Evolutionary conservation across 2,888 invertebrate genomes (phyloP), one percentile per base, ranked within the genome.

Genomic region (Xestobium rufovillosum): DNA sequence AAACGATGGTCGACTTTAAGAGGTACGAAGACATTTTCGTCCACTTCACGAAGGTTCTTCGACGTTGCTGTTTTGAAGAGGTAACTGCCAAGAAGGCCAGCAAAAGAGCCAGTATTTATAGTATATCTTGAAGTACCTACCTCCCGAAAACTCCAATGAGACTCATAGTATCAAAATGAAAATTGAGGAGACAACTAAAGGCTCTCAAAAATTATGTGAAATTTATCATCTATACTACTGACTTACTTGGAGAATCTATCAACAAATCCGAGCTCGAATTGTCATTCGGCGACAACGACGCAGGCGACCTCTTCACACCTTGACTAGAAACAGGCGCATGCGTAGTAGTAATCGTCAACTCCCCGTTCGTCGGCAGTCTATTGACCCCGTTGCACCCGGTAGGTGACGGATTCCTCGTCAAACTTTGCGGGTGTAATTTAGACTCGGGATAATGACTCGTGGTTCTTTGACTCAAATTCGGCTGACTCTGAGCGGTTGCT

Each of bases 191-290:
- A n/a, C n/a, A n/a, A n/a, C n/a, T n/a, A n/a, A n/a, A n/a, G n/a
- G n/a, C n/a, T n/a, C n/a, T n/a, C n/a, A n/a, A n/a, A n/a, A n/a
- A n/a, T n/a, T n/a, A n/a, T n/a, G n/a, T n/a, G n/a, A n/a, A n/a
- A n/a, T n/a, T n/a, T n/a, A n/a, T n/a, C n/a, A n/a, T n/a, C n/a
- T n/a, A n/a, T n/a, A n/a, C n/a, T n/a, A n/a, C 17, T 26, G 36
- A 79, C 84, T 81, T 76, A 88, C 88, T 85, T 65, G 87, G 85
- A 36, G 85, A 85, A 68, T 87, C 86, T 56, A 83, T 80, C 29
- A 86, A 73, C 48, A 86, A 69, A 69, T 87, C 86, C 2, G 72
- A 72, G 45, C 77, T 81, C 28, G 78, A 76, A 16, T 78, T 79
- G 44, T 75, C 71, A 43, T 66, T 69, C 10, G 74, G 72, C 26